These are phyloP conservation scores for Eupithecia subfuscata DNA, from an alignment of 2,888 invertebrate species.

Conservation along the genomic window DNA sequence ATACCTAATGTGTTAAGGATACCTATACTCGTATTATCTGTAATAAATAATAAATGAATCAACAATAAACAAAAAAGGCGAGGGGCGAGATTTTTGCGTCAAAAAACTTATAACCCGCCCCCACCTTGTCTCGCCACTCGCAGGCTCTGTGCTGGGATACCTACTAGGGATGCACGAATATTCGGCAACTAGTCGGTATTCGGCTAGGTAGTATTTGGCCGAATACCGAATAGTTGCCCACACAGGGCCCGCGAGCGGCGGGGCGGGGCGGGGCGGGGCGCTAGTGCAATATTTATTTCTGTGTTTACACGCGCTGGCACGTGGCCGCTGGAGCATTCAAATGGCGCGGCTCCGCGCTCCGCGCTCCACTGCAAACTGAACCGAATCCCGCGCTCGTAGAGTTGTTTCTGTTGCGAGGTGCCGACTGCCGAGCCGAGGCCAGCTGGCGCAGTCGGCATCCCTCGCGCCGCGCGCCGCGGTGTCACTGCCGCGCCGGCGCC, in stretches of 20 bases:
- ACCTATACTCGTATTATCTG: no score
- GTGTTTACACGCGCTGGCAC: slow-evolving; percentile 49
- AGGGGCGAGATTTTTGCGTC: no score
- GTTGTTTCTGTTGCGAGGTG: slow-evolving; percentile 8
- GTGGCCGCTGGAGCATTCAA: slow-evolving; percentile 45
- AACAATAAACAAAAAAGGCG: no score
- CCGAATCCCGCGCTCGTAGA: not conserved
- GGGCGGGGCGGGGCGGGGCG: slow-evolving; percentile 11
- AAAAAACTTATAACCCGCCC: no score
- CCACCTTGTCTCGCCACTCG: no score
- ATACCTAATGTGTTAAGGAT: no score
- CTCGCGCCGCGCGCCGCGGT: not conserved
- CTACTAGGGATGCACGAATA: no score
- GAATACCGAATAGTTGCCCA: no score
- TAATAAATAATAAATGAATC: no score
- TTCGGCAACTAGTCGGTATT: no score
- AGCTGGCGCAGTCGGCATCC: slow-evolving; percentile 13
- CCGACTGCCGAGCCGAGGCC: not conserved
- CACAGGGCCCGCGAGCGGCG: not conserved
- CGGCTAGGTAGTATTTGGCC: no score
- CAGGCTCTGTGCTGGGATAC: no score
- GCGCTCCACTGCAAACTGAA: slow-evolving; percentile 6
- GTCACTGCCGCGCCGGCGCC: not conserved
- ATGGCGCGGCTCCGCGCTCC: slow-evolving; percentile 7
- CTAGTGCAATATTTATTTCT: slow-evolving; percentile 40